phyloP scores from a whole-genome alignment of 2,113 vertebrate genomes.

The Colaptes auratus region DNA sequence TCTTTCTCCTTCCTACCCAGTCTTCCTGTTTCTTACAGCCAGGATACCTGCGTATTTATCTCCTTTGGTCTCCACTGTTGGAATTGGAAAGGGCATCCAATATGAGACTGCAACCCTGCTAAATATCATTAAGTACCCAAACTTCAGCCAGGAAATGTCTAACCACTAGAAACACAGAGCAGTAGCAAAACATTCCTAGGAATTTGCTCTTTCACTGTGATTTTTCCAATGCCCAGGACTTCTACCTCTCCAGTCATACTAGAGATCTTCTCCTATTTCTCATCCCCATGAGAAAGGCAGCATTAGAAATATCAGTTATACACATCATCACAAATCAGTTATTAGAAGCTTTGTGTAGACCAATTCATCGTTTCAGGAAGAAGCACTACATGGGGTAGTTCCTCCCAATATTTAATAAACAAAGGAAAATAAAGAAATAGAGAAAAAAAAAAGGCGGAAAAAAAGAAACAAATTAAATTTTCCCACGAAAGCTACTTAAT shows the following conservation, averaged over 20 bases:
- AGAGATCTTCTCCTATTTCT: background rate
- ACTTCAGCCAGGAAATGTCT: background rate
- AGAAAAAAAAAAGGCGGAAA: background rate
- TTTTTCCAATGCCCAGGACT: background rate
- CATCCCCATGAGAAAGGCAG: background rate
- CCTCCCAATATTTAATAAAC: background rate
- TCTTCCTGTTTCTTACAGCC: background rate
- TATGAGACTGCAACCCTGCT: background rate
- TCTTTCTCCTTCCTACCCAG: background rate
- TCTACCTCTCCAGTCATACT: background rate
- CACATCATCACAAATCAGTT: background rate
- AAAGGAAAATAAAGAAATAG: background rate
- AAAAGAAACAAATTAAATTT: background rate
- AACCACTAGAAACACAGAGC: background rate
- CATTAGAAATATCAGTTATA: background rate
- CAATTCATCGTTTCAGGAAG: background rate
- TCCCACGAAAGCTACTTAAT: constrained; percentile 37
- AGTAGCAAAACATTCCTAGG: background rate
- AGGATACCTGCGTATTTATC: background rate
- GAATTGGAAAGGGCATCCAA: background rate
- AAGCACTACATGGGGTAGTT: background rate
- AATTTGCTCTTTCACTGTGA: background rate
- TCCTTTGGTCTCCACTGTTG: background rate
- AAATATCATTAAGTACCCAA: background rate
- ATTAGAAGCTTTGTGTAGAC: background rate